Evolutionary conservation across 2,113 vertebrate species (phyloP).

Genomic region (Eulemur macaco): DNA sequence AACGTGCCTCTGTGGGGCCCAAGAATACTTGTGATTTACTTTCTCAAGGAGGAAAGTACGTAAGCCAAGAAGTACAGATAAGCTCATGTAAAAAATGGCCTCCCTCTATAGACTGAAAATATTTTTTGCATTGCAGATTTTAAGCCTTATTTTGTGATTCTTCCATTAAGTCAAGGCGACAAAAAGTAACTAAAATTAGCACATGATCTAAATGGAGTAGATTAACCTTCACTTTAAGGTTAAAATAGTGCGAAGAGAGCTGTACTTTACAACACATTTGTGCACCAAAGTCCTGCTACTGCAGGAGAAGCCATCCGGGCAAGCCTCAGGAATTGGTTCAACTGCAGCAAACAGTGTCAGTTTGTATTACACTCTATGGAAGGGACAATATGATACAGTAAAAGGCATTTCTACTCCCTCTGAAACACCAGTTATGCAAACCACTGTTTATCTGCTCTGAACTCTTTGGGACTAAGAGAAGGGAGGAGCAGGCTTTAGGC

Average conservation of each 20-base stretch:
- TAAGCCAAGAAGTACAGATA: background rate
- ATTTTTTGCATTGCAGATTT: background rate
- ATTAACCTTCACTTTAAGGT: background rate
- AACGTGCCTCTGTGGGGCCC: constrained; percentile 14
- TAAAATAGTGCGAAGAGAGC: background rate
- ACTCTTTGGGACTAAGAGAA: background rate
- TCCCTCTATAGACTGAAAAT: background rate
- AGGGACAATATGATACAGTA: accelerated
- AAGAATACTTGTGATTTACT: constrained; percentile 55
- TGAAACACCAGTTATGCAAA: accelerated
- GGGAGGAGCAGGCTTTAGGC: background rate
- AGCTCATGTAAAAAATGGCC: background rate
- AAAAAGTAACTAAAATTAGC: background rate
- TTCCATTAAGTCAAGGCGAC: constrained; percentile 1
- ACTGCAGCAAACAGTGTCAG: constrained; percentile 32
- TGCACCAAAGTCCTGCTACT: background rate
- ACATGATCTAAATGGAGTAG: background rate
- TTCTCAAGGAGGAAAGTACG: constrained; percentile 15
- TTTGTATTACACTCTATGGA: constrained; percentile 3
- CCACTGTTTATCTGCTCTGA: background rate
- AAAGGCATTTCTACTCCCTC: constrained; percentile 1
- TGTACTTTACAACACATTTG: accelerated
- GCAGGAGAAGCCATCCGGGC: accelerated
- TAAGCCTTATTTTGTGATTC: constrained; percentile 36
- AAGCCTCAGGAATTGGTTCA: background rate